Conservation (phyloP, 2,797 vertebrate species). For the Sebastes alutus region DNA sequence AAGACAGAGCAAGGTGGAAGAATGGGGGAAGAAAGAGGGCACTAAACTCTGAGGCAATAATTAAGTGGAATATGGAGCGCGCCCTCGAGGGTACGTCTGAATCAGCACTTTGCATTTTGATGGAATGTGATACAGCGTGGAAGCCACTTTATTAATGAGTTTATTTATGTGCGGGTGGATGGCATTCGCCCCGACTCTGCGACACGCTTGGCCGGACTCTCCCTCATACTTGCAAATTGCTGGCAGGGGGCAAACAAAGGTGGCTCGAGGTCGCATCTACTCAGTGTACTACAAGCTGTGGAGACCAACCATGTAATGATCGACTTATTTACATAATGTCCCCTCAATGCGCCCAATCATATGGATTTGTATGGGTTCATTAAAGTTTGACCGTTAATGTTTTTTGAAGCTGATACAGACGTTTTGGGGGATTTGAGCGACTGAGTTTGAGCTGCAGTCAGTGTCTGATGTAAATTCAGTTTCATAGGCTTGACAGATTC, state of each 20-base stretch:
- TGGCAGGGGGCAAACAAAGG: conserved; percentile 58
- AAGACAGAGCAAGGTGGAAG: background rate
- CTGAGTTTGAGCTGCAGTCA: background rate
- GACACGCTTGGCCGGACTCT: conserved; percentile 60
- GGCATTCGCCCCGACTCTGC: conserved; percentile 57
- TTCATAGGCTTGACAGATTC: background rate
- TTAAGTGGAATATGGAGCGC: conserved; percentile 61
- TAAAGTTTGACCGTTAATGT: background rate
- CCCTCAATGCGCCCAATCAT: conserved; percentile 25
- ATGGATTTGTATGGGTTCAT: conserved; percentile 41
- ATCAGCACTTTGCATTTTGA: conserved; percentile 73
- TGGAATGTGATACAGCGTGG: conserved; percentile 54
- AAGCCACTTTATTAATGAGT: conserved; percentile 69
- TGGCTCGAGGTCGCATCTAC: conserved; percentile 49
- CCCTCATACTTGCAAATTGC: conserved; percentile 67
- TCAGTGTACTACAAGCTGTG: conserved; percentile 58
- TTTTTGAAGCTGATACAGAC: background rate
- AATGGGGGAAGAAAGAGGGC: conserved; percentile 4
- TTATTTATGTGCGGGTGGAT: conserved; percentile 62
- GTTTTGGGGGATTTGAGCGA: background rate
- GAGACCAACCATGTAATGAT: conserved; percentile 63
- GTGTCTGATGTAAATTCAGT: background rate
- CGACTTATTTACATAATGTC: conserved; percentile 53
- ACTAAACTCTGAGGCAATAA: conserved; percentile 54
- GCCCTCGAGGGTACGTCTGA: conserved; percentile 48